phyloP scores from a whole-genome alignment of 2,888 invertebrate genomes.

The Cataglyphis rosenhaueri region DNA sequence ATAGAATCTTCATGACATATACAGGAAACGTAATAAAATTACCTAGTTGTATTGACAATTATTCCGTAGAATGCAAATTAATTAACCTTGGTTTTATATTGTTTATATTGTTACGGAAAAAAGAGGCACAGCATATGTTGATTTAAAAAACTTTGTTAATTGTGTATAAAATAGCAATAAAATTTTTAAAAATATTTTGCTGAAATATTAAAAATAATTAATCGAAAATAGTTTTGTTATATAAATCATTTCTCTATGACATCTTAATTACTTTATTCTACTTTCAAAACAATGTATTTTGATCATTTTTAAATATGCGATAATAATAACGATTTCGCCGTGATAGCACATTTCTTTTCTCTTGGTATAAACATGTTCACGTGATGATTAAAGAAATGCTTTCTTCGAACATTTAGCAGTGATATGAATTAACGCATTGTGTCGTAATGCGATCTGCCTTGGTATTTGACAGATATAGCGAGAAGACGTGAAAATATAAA shows the following conservation, averaged over 20 bases:
- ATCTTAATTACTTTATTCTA: not conserved
- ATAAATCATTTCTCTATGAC: not conserved
- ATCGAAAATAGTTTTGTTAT: not conserved
- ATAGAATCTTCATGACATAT: not conserved
- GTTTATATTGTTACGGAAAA: not conserved
- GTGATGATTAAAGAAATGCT: not conserved
- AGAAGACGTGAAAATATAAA: not conserved
- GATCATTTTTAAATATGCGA: constrained; percentile 4
- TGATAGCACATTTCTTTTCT: constrained; percentile 1
- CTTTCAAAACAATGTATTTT: not conserved
- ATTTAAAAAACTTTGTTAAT: not conserved
- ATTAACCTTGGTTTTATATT: constrained; percentile 2
- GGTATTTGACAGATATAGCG: not conserved
- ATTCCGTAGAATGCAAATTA: not conserved
- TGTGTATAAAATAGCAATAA: not conserved
- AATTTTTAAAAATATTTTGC: not conserved
- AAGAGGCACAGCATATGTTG: not conserved
- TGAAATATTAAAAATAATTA: not conserved
- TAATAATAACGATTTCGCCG: not conserved
- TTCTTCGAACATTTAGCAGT: not conserved
- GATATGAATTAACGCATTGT: not conserved
- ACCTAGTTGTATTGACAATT: not conserved
- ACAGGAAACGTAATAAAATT: not conserved
- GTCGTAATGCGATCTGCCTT: not conserved
- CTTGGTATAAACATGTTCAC: not conserved